phyloP scores from a whole-genome alignment of 92 coral and sea anemone genomes.

The Hydrozoanthus gracilis region DNA sequence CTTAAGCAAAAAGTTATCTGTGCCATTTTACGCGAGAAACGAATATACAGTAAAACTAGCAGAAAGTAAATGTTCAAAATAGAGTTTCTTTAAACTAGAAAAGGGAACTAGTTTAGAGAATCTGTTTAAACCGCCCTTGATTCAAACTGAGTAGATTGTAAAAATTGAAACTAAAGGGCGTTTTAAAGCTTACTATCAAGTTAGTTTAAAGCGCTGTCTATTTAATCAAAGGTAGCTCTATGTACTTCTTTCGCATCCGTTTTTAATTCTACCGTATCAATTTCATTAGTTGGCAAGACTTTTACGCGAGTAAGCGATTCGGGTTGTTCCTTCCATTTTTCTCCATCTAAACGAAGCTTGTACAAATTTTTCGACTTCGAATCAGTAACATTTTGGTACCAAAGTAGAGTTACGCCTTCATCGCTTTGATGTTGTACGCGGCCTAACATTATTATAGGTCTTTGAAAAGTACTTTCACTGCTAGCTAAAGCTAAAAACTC shows the following conservation, averaged over 20 bases:
- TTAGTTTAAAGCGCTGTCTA: neutral
- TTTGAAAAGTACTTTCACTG: conserved; percentile 5
- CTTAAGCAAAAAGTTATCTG: neutral
- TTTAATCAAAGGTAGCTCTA: conserved; percentile 1
- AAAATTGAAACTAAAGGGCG: neutral
- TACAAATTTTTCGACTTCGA: neutral
- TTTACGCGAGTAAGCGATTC: conserved; percentile 22
- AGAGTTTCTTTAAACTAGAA: neutral
- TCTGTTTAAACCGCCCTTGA: neutral
- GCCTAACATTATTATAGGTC: conserved; percentile 14
- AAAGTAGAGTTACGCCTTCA: conserved; percentile 1
- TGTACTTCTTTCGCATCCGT: conserved; percentile 11
- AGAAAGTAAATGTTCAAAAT: neutral
- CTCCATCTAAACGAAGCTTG: conserved; percentile 13
- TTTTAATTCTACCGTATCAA: conserved; percentile 5
- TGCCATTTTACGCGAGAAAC: neutral
- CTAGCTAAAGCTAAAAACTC: conserved; percentile 14
- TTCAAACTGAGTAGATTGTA: neutral
- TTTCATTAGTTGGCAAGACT: conserved; percentile 16
- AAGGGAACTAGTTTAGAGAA: neutral
- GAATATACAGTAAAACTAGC: neutral
- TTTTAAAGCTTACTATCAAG: neutral
- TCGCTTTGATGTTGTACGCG: conserved; percentile 22
- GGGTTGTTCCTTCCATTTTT: conserved; percentile 21
- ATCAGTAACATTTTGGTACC: conserved; percentile 4